Percentiles rank a stretch among this genome's conserved stretches.
These are phyloP conservation scores for Arion vulgaris DNA, from an alignment of 1,140 invertebrate species.

Conservation along the genomic window DNA sequence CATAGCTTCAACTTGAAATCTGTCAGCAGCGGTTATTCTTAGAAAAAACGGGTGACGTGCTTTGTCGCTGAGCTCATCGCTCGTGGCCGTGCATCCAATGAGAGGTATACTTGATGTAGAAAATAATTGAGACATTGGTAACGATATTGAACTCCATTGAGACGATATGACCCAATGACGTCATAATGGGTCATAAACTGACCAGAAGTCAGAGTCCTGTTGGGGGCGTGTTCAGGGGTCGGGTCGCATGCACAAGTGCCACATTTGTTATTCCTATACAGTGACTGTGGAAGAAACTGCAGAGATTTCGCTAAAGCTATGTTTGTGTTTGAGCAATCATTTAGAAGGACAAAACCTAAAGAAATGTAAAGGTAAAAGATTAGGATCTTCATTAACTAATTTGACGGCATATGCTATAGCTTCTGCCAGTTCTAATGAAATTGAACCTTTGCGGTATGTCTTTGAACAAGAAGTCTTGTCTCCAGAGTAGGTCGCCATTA, in stretches of 20 bases:
- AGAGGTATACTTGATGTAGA: not conserved
- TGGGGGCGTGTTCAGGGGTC: not conserved
- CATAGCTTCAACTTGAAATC: constrained; percentile 11
- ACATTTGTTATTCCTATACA: not conserved
- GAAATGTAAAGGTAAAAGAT: constrained; percentile 16
- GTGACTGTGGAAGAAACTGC: not conserved
- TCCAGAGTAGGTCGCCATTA: not conserved
- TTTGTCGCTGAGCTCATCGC: constrained; percentile 21
- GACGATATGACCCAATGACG: not conserved
- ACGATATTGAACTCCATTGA: not conserved
- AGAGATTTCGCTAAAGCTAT: not conserved
- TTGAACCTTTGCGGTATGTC: too few species aligned
- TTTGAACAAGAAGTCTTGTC: too few species aligned
- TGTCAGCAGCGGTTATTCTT: constrained; percentile 45
- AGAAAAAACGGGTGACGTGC: constrained; percentile 2
- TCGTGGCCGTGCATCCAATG: not conserved
- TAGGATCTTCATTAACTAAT: not conserved
- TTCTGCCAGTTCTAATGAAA: not conserved
- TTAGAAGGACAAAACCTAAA: not conserved
- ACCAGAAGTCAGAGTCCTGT: not conserved
- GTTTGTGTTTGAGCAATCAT: not conserved
- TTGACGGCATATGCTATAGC: constrained; percentile 8
- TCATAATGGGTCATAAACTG: not conserved
- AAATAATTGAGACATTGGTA: not conserved
- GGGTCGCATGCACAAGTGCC: not conserved